Base-by-base conservation (phyloP, 2,888 invertebrate species). In the Troglohyphantes excavatus region DNA sequence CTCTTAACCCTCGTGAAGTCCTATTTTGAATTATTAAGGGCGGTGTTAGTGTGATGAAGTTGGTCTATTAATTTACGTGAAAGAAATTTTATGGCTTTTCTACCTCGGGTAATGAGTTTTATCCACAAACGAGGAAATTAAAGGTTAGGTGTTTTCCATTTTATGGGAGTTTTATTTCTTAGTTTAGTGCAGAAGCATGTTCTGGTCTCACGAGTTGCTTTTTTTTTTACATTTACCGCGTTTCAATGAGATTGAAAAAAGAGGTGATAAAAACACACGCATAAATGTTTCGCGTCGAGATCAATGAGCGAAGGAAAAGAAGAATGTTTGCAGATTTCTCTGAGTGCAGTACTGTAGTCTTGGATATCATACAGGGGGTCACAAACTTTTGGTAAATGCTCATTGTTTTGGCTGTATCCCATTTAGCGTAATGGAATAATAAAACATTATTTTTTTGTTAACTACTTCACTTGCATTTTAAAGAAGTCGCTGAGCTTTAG, bases 91-190 rank as follows among this genome's bases (percentile, higher is more conserved):
- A 75, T 59, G 29, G 29, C 59, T 59, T 59, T 46, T 27, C 59
- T 27, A 27, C 9, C 59, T 23, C 19, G 29, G 59, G n/a, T 75
- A 75, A 75, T n/a, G 29, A 53, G 13, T 46, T 73, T 73, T 59
- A 13, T n/a, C n/a, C 27, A 29, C 19, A 75, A 75, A 75, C 29
- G 75, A 75, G 75, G 27, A 75, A 75, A 75, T 75, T 75, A 75
- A 75, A 26, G 59, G 53, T 59, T 27, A 59, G 59, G 59, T 29
- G 59, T 27, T 75, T 26, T 7, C 19, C 53, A 19, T 75, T 75
- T 75, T 75, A 75, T 75, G 61, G n/a, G 75, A 59, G n/a, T 75
- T 75, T 75, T 75, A 75, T 75, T 29, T 19, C 75, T 29, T n/a
- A 29, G 59, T 59, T 75, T 59, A 75, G 75, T 75, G 75, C 75